Evolutionary conservation across 2,797 vertebrate genomes (phyloP).

Genomic region (Pelodytes ibericus): DNA sequence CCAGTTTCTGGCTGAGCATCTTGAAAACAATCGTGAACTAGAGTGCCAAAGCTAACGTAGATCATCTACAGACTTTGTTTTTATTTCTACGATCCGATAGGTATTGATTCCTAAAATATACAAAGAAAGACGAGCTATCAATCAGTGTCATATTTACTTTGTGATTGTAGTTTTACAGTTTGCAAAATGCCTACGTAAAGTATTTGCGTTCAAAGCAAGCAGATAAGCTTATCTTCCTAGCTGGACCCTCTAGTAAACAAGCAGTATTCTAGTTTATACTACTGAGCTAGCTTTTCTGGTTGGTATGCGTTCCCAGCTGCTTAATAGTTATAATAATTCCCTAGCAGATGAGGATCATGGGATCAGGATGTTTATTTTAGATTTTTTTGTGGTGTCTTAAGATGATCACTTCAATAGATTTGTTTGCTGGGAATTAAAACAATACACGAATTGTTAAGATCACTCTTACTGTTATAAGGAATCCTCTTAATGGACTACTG

Average conservation of each 20-base stretch:
- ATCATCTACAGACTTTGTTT: no score
- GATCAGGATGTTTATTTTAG: conserved; percentile 50
- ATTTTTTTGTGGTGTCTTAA: conserved; percentile 38
- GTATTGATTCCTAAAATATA: no score
- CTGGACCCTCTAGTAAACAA: neutral
- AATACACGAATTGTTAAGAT: conserved; percentile 36
- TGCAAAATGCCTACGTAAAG: no score
- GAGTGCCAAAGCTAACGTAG: no score
- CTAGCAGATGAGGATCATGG: conserved; percentile 50
- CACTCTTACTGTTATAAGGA: no score
- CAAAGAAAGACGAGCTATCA: neutral
- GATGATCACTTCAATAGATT: conserved; percentile 30
- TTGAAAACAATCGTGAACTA: no score
- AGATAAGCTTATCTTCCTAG: neutral
- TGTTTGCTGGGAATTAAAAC: conserved; percentile 33
- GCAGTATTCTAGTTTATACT: neutral
- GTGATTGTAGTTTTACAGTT: neutral
- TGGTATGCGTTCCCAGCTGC: neutral
- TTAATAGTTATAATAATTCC: neutral
- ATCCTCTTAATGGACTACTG: no score
- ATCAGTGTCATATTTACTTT: neutral
- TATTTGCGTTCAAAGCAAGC: conserved; percentile 9
- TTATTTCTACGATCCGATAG: no score
- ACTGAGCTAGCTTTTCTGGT: neutral
- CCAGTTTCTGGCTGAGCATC: no score